Base-by-base conservation (phyloP, 2,888 invertebrate species). In the Drosophila mimica region DNA sequence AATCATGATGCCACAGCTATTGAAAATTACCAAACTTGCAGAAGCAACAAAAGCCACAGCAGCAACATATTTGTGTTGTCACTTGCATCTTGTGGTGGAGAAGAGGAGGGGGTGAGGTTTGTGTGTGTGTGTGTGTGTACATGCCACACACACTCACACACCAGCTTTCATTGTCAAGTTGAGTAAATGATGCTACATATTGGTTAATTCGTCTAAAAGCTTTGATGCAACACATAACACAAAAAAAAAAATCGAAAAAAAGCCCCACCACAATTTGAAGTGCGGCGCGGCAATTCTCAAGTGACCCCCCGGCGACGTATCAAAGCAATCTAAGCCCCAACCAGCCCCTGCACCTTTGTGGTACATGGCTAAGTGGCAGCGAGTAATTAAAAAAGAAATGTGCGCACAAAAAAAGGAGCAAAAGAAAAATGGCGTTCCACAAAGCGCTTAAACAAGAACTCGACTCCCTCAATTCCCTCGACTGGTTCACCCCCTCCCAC, bases 151-250 rank as follows among this genome's bases (percentile, higher is more conserved):
- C 17, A 11, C 6, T 13, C 43, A 53, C 69, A 65, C 46, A 43
- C 36, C 48, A n/a, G 13, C n/a, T 64, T 75, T 76, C 88, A 86
- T 79, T 88, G 88, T 81, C 88, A 85, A 75, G 69, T 76, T 83
- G 83, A 54, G 73, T 63, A 63, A 74, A 71, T 46, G 61, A 60
- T 70, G 36, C 33, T 40, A 68, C 60, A 76, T 81, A 80, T 80
- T 89, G 88, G 88, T 88, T 86, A 89, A 86, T 86, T 82, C 90
- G 65, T 65, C 85, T 89, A 81, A 86, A 89, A 89, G 90, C 89
- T 88, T 88, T 89, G 89, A 89, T 79, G 87, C 62, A 65, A 63
- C 74, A 74, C 38, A 61, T 58, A 34, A 15, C 36, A 36, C 17
- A 36, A 36, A 46, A 25, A 54, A 40, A 52, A 54, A 60, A 53